Conservation (phyloP, 1,140 invertebrate genomes). For the Cataglyphis hispanica region DNA sequence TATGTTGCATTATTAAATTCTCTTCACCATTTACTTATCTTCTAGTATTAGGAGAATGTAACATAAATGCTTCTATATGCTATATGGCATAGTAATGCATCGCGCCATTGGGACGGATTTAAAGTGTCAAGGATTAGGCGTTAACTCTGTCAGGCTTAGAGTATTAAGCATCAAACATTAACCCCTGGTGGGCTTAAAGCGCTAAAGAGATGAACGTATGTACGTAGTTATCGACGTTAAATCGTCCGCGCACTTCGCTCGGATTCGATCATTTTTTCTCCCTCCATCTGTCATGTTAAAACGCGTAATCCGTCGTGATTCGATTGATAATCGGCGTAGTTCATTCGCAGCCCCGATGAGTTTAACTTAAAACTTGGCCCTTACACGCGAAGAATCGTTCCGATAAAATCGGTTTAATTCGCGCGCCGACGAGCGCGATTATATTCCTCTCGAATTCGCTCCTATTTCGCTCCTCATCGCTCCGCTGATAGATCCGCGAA, state of each 20-base stretch:
- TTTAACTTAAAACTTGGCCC: slow-evolving; percentile 67
- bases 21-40: neutral
- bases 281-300: slow-evolving; percentile 24
- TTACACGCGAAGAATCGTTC: neutral
- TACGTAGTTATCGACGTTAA: neutral
- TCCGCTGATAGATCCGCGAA: slow-evolving; percentile 48
- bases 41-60: neutral
- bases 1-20: slow-evolving; percentile 15
- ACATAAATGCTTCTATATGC: neutral
- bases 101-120: neutral
- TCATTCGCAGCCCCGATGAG: slow-evolving; percentile 50
- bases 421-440: slow-evolving; percentile 8
- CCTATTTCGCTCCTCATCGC: slow-evolving; percentile 33
- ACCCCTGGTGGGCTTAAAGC: neutral
- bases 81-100: neutral
- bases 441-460: slow-evolving; percentile 15
- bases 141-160: neutral
- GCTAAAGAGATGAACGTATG: neutral
- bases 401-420: slow-evolving; percentile 66
- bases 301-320: slow-evolving; percentile 53
- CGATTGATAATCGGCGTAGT: slow-evolving; percentile 46
- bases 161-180: slow-evolving; percentile 3
- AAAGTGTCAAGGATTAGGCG: neutral
- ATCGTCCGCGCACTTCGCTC: neutral
- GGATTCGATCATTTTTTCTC: slow-evolving; percentile 50